These are phyloP conservation scores for Microplitis manilae DNA, from an alignment of 2,888 invertebrate species.

Conservation along the genomic window DNA sequence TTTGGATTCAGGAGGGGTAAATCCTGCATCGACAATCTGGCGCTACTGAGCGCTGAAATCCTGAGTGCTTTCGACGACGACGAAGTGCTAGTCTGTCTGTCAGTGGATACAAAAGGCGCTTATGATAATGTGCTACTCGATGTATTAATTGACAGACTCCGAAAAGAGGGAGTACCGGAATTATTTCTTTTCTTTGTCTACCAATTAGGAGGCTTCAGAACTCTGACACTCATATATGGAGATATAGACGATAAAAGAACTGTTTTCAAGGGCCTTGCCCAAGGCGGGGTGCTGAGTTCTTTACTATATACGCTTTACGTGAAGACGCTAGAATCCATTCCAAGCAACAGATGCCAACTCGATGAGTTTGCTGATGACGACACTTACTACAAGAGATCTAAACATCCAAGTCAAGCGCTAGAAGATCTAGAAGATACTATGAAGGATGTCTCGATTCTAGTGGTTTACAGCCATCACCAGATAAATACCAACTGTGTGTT, in stretches of 20 bases:
- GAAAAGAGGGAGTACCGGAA: conserved; percentile 17
- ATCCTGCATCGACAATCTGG: conserved; percentile 11
- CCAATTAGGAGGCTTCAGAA: conserved; percentile 14
- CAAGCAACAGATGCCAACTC: neutral
- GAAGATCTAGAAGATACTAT: neutral
- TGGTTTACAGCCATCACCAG: conserved; percentile 1
- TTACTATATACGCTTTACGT: conserved; percentile 32
- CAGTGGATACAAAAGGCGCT: conserved; percentile 30
- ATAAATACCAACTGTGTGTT: conserved; percentile 6
- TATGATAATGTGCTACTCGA: conserved; percentile 37
- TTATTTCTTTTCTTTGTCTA: conserved; percentile 27
- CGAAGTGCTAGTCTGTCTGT: neutral
- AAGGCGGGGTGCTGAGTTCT: conserved; percentile 34
- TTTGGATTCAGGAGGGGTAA: conserved; percentile 25
- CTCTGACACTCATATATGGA: conserved; percentile 15
- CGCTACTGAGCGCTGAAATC: conserved; percentile 12
- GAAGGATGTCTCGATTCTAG: neutral
- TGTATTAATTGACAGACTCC: conserved; percentile 21
- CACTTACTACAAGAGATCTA: neutral
- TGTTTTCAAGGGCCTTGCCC: conserved; percentile 29
- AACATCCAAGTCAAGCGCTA: neutral
- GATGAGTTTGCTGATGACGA: conserved; percentile 10
- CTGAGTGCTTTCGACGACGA: conserved; percentile 8
- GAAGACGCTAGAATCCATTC: conserved; percentile 1
- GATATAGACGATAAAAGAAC: conserved; percentile 26